phyloP scores from a whole-genome alignment of 1,140 invertebrate species.

The Drosophila pruinosa region DNA sequence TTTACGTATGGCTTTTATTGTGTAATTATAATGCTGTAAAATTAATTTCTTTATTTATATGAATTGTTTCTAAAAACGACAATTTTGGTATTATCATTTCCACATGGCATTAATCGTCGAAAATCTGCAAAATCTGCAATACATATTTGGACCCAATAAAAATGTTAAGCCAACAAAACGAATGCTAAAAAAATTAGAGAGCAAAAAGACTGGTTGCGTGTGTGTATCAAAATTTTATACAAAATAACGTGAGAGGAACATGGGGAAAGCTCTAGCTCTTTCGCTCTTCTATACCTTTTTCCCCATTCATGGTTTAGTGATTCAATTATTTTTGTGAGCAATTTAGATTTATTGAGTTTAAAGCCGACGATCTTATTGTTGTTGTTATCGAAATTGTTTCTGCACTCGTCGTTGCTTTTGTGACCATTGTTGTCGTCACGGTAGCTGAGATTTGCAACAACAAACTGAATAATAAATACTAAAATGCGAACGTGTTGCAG shows the following conservation, averaged over 20 bases:
- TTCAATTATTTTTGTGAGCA: conserved; percentile 81
- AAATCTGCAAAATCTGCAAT: conserved; percentile 65
- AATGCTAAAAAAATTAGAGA: background rate
- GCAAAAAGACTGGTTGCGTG: background rate
- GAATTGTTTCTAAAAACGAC: too few relatives aligned
- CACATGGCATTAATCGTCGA: too few relatives aligned
- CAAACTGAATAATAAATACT: conserved; percentile 80
- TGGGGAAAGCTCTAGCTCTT: conserved; percentile 2
- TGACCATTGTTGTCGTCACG: conserved; percentile 5
- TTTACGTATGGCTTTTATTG: too few relatives aligned
- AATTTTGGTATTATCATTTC: conserved; percentile 8
- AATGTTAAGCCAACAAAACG: conserved; percentile 19
- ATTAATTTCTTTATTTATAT: too few relatives aligned
- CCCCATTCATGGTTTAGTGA: conserved; percentile 70
- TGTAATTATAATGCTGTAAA: too few relatives aligned
- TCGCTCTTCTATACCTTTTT: conserved; percentile 16
- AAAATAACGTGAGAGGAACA: conserved; percentile 20
- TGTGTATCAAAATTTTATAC: conserved; percentile 19
- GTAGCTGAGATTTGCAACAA: conserved; percentile 68
- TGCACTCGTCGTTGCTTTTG: conserved; percentile 1
- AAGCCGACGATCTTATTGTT: conserved; percentile 31
- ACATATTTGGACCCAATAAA: conserved; percentile 42
- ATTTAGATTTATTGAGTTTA: conserved; percentile 80
- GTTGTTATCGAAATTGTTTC: conserved; percentile 19
- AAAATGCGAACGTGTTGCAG: conserved; percentile 65